Conservation (phyloP, 1,140 invertebrate species). For the Drosophila mayri region DNA sequence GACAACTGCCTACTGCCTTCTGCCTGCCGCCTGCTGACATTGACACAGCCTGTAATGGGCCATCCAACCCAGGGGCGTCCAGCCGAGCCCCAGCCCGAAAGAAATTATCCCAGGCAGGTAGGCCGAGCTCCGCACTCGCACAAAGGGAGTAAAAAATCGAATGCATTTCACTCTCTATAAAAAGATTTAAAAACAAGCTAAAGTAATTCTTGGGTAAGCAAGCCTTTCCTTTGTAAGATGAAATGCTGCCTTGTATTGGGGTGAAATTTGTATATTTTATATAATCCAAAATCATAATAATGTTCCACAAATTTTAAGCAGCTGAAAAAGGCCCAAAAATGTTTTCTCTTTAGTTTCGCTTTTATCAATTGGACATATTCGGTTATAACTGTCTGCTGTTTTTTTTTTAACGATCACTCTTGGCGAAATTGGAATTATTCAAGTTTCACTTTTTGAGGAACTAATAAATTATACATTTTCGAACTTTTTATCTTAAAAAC, state of each 20-base stretch:
- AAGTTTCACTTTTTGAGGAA: slow-evolving; percentile 21
- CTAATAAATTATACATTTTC: slow-evolving; percentile 15
- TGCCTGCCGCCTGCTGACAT: slow-evolving; percentile 39
- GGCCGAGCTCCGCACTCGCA: background rate
- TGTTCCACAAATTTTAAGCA: background rate
- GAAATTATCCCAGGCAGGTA: slow-evolving; percentile 1
- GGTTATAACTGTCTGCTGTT: background rate
- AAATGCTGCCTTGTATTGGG: background rate
- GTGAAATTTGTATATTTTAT: slow-evolving; percentile 3
- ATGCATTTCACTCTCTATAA: background rate
- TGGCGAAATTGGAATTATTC: slow-evolving; percentile 8
- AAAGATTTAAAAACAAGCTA: background rate
- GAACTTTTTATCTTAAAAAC: too few relatives aligned
- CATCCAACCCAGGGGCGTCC: slow-evolving; percentile 7
- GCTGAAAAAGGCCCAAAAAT: slow-evolving; percentile 2
- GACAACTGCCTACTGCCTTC: slow-evolving; percentile 40
- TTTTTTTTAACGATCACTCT: slow-evolving; percentile 7
- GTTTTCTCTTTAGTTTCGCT: slow-evolving; percentile 12
- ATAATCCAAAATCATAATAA: background rate
- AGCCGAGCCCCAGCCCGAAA: background rate
- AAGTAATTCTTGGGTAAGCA: background rate
- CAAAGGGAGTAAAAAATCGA: background rate
- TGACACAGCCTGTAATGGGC: slow-evolving; percentile 50
- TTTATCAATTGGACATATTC: slow-evolving; percentile 30
- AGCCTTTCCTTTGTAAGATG: background rate